Evolutionary conservation across 2,888 invertebrate species (phyloP), one percentile per base, ranked within the genome.

Genomic region (Chymomyza amoena): DNA sequence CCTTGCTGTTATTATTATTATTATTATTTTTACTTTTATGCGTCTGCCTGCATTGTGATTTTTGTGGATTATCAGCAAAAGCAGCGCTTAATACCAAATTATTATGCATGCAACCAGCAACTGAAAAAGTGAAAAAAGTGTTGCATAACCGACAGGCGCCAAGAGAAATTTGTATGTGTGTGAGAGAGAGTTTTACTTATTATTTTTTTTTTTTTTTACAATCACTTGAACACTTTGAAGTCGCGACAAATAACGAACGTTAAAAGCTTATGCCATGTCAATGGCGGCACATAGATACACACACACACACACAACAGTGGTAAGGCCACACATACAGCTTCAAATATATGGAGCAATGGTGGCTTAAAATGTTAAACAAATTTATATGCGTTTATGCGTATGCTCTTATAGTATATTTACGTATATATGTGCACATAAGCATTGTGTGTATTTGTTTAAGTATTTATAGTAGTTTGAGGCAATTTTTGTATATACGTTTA

Each of bases 31-130:
- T 68, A 52, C 54, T 51, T 64, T 66, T 62, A 57, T 68, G 67
- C 57, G 63, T 64, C 16, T 51, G 66, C 64, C 57, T 64, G 62
- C 76, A 70, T 39, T 77, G 79, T 77, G 78, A 87, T 83, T 80
- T 79, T 78, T 81, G 69, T 73, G 82, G 77, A 84, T 82, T 85
- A 84, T 75, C 80, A 64, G 69, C 63, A 60, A 76, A 73, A 79
- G 77, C 70, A 76, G 76, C 72, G 70, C 73, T 81, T 87, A 86
- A 88, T 87, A 70, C 81, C 69, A 86, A 84, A 88, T 81, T 80
- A 89, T 88, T 88, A 84, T 89, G 84, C 89, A 83, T 76, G 83
- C 84, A 79, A 75, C 66, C 74, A 68, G 72, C 72, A 79, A 77
- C 64, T 64, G 61, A 5, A 65, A 66, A 68, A 71, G 50, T 60